phyloP scores from a whole-genome alignment of 2,888 invertebrate species.

The Lepidonotus clava region DNA sequence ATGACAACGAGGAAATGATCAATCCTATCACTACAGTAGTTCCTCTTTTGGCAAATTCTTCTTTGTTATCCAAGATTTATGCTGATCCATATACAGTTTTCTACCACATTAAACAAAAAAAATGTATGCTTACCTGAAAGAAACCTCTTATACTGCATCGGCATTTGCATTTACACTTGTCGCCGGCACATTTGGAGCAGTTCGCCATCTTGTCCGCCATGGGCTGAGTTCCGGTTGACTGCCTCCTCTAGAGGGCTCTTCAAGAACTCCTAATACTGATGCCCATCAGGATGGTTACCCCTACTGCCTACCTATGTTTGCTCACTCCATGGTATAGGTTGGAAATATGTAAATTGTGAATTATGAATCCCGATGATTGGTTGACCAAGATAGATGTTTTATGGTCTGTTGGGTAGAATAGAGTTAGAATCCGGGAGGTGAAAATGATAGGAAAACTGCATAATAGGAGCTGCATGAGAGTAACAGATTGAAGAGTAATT shows the following conservation, averaged over 20 bases:
- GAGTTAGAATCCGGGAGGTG: no score
- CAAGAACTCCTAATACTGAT: no score
- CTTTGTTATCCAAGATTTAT: not conserved
- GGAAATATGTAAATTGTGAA: no score
- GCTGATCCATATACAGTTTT: no score
- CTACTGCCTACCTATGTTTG: not conserved
- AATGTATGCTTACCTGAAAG: conserved; percentile 6
- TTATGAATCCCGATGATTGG: no score
- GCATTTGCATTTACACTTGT: conserved; percentile 12
- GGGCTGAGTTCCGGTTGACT: not conserved
- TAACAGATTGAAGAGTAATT: not conserved
- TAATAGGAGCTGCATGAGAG: no score
- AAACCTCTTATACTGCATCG: not conserved
- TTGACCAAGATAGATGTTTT: no score
- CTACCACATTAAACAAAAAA: conserved; percentile 41
- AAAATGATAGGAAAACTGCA: no score
- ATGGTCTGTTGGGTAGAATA: no score
- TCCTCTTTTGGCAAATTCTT: no score
- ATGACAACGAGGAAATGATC: not conserved
- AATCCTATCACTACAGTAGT: not conserved
- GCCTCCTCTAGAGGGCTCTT: no score
- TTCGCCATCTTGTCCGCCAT: not conserved
- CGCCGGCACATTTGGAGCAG: not conserved
- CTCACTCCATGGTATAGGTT: no score
- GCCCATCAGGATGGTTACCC: not conserved